These are phyloP conservation scores for Oryzias melastigma DNA, from an alignment of 2,113 vertebrate genomes.

Conservation along the genomic window DNA sequence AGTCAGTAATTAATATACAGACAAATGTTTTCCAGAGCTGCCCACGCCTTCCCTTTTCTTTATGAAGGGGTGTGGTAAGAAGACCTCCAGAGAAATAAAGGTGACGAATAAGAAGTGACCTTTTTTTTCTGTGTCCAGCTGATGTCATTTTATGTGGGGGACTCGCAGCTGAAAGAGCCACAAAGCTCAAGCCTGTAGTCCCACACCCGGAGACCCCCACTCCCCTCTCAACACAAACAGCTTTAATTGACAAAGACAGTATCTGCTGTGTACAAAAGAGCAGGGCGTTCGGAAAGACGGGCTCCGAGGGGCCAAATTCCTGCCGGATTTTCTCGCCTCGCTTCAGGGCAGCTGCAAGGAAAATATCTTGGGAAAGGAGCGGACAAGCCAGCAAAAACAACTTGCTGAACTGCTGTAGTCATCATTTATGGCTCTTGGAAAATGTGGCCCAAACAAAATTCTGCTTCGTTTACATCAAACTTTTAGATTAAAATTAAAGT, in stretches of 20 bases:
- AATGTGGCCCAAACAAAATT: conserved; percentile 60
- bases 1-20: conserved; percentile 66
- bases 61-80: conserved; percentile 10
- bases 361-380: conserved; percentile 68
- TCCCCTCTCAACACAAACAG: conserved; percentile 67
- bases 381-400: conserved; percentile 73
- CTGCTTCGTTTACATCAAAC: conserved; percentile 47
- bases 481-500: conserved; percentile 45
- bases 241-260: conserved; percentile 75
- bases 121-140: conserved; percentile 15
- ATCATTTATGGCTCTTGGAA: conserved; percentile 65
- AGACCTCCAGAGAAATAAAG: background rate
- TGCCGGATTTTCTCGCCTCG: conserved; percentile 73
- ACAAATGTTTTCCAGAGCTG: conserved; percentile 58
- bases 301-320: conserved; percentile 72
- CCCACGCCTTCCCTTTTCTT: conserved; percentile 39
- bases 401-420: conserved; percentile 68
- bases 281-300: conserved; percentile 65
- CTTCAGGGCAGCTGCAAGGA: conserved; percentile 72
- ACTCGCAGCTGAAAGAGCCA: conserved; percentile 49
- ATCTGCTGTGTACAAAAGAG: conserved; percentile 73
- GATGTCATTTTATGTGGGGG: conserved; percentile 30
- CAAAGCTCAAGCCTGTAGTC: conserved; percentile 30
- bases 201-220: conserved; percentile 36
- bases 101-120: conserved; percentile 12